These are phyloP conservation scores for Cosmia pyralina DNA, from an alignment of 2,888 invertebrate species.

Conservation along the genomic window DNA sequence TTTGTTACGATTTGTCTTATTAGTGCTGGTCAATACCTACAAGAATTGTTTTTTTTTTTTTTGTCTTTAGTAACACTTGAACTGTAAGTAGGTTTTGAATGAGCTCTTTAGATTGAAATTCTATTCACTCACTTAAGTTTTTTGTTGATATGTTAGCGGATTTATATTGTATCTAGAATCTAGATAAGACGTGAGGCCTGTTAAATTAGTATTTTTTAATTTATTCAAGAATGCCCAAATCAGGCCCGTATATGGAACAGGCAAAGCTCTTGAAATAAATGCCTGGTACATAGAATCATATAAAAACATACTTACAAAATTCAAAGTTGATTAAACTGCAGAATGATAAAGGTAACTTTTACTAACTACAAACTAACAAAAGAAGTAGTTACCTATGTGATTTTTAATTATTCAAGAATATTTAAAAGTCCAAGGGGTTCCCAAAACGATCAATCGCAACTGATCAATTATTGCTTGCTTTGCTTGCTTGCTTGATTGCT, in stretches of 20 bases:
- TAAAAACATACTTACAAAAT: neutral
- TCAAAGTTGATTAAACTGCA: slow-evolving; percentile 2
- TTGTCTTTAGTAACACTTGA: neutral
- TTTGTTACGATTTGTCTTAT: slow-evolving; percentile 38
- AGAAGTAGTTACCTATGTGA: neutral
- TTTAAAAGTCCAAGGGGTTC: no score
- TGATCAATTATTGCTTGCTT: no score
- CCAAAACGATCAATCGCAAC: no score
- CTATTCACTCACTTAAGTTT: slow-evolving; percentile 20
- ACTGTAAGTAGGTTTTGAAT: slow-evolving; percentile 19
- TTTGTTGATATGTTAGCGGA: slow-evolving; percentile 1
- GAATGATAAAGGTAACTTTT: no score
- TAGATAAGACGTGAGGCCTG: neutral
- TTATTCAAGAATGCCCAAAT: slow-evolving; percentile 3
- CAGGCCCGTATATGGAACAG: neutral
- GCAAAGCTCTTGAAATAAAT: neutral
- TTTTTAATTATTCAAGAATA: slow-evolving; percentile 9
- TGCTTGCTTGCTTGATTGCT: no score
- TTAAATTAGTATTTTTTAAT: neutral
- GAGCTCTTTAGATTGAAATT: slow-evolving; percentile 18
- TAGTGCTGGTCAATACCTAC: slow-evolving; percentile 24
- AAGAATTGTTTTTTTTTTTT: slow-evolving; percentile 18
- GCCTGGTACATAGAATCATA: neutral
- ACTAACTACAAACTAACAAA: neutral
- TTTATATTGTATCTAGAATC: slow-evolving; percentile 9